These are phyloP conservation scores for Haliclystus octoradiatus DNA, from an alignment of 30 jellyfish, hydroid and myxozoan species.

Conservation along the genomic window DNA sequence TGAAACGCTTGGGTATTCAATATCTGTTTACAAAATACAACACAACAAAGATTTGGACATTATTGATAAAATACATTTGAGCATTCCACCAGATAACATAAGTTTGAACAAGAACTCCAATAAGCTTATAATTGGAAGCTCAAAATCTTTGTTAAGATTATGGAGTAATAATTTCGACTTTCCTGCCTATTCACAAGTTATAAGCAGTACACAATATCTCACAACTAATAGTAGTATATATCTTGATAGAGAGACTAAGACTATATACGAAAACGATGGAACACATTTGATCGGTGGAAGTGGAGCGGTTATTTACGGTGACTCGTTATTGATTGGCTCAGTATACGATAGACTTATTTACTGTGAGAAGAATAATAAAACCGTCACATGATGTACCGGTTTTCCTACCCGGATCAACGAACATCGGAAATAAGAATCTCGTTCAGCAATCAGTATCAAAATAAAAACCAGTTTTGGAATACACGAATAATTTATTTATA, in stretches of 20 bases:
- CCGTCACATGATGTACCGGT: no score
- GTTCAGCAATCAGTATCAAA: no score
- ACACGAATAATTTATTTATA: no score
- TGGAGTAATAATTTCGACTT: neutral
- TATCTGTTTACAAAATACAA: neutral
- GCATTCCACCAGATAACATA: neutral
- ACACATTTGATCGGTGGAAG: neutral
- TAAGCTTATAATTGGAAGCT: neutral
- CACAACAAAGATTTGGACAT: neutral
- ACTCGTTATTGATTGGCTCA: neutral
- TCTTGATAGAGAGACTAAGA: neutral
- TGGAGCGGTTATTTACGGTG: neutral
- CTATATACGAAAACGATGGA: neutral
- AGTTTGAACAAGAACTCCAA: neutral
- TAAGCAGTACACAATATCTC: neutral
- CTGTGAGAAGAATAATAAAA: no score
- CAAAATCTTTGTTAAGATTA: neutral
- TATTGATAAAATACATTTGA: neutral
- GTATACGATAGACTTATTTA: neutral
- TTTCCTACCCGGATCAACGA: no score
- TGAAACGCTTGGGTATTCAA: conserved; percentile 1
- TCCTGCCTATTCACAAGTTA: neutral
- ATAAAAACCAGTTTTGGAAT: no score
- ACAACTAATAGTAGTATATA: neutral
- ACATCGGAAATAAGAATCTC: no score